Evolutionary conservation across 2,113 vertebrate genomes (phyloP).

Genomic region (Beaufortia kweichowensis): DNA sequence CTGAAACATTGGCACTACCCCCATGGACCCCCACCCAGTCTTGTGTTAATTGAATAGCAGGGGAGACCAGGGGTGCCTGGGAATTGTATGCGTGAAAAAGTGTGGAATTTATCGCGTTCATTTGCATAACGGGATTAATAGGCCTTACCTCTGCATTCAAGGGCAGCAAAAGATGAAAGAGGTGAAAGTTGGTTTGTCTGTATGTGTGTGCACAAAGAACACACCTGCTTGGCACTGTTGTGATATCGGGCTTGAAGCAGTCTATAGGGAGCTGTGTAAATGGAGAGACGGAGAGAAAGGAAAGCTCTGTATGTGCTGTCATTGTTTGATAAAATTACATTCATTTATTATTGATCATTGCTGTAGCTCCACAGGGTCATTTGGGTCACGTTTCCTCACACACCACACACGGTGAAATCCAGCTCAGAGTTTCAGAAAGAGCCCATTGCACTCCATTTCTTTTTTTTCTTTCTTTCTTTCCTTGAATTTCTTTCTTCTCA

Average conservation of each 20-base stretch:
- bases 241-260: neutral
- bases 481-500: neutral
- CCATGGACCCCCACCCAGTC: slow-evolving; percentile 32
- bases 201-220: slow-evolving; percentile 30
- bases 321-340: slow-evolving; percentile 43
- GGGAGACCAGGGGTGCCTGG: slow-evolving; percentile 22
- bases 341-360: slow-evolving; percentile 42
- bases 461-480: neutral
- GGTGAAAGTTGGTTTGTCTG: slow-evolving; percentile 31
- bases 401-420: slow-evolving; percentile 8
- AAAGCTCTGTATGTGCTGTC: slow-evolving; percentile 28
- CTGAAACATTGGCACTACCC: slow-evolving; percentile 16
- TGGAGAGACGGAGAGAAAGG: slow-evolving; percentile 14
- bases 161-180: slow-evolving; percentile 39
- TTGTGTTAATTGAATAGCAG: slow-evolving; percentile 36
- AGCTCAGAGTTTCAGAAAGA: slow-evolving; percentile 23
- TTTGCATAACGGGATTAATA: slow-evolving; percentile 46
- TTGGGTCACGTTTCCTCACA: slow-evolving; percentile 24
- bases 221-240: slow-evolving; percentile 28
- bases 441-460: neutral
- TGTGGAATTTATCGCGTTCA: slow-evolving; percentile 40
- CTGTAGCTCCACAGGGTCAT: slow-evolving; percentile 17
- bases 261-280: slow-evolving; percentile 23
- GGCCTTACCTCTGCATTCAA: slow-evolving; percentile 38
- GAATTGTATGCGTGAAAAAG: slow-evolving; percentile 38